These are phyloP conservation scores for Siderastrea radians DNA, from an alignment of 92 coral and sea anemone species.

Conservation along the genomic window DNA sequence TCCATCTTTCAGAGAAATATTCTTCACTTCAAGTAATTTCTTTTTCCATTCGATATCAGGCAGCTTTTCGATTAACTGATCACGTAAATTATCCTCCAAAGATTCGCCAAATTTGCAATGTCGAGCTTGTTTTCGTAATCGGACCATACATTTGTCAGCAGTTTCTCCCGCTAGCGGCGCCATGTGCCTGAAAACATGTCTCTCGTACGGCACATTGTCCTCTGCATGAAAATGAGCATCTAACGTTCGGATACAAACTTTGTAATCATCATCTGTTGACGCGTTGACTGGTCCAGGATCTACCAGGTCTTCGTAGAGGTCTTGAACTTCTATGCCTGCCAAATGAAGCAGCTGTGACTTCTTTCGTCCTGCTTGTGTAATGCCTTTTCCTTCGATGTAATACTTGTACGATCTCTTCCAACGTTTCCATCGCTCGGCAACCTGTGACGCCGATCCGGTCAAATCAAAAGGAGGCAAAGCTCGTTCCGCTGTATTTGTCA, in stretches of 20 bases:
- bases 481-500: too few relatives aligned
- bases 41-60: slow-evolving; percentile 47
- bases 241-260: slow-evolving; percentile 60
- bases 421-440: slow-evolving; percentile 70
- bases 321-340: slow-evolving; percentile 70
- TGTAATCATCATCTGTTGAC: slow-evolving; percentile 45
- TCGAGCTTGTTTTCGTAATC: slow-evolving; percentile 66
- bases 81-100: slow-evolving; percentile 70
- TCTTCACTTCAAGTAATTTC: slow-evolving; percentile 61
- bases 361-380: slow-evolving; percentile 55
- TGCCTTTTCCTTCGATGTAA: slow-evolving; percentile 67
- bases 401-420: slow-evolving; percentile 70
- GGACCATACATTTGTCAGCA: slow-evolving; percentile 70
- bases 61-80: slow-evolving; percentile 69
- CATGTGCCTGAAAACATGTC: slow-evolving; percentile 70
- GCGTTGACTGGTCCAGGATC: slow-evolving; percentile 65
- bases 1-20: slow-evolving; percentile 66
- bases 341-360: slow-evolving; percentile 69
- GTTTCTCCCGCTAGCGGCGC: slow-evolving; percentile 52
- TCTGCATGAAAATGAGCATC: slow-evolving; percentile 64
- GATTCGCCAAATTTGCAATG: slow-evolving; percentile 72
- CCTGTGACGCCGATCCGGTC: slow-evolving; percentile 63
- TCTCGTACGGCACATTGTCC: slow-evolving; percentile 63
- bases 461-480: slow-evolving; percentile 47
- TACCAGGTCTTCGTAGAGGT: slow-evolving; percentile 63